Percentiles rank a stretch among this genome's conserved stretches.
Conservation (phyloP, 2,113 vertebrate genomes). For the Daubentonia madagascariensis region DNA sequence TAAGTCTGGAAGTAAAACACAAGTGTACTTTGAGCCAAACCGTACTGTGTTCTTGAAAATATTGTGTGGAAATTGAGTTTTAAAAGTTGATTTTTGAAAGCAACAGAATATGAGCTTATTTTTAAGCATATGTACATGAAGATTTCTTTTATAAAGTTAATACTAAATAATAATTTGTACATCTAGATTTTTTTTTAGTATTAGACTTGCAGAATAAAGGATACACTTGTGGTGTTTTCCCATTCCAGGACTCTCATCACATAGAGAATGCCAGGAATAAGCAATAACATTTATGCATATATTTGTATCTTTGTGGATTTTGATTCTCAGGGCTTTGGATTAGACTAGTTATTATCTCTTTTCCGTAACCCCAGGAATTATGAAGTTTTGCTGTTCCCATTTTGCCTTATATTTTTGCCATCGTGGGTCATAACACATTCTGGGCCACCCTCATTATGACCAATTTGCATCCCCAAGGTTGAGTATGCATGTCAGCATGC, state of each 20-base stretch:
- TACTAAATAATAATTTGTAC: neutral
- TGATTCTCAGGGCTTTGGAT: neutral
- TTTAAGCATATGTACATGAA: neutral
- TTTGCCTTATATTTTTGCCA: neutral
- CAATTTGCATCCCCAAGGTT: neutral
- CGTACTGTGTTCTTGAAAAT: neutral
- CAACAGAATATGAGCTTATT: neutral
- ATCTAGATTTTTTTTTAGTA: neutral
- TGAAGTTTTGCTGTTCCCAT: neutral
- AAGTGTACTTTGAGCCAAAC: neutral
- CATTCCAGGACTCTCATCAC: neutral
- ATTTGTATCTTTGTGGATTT: neutral
- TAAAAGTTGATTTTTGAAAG: neutral
- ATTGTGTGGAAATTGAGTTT: neutral
- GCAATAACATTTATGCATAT: neutral
- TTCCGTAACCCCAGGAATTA: neutral
- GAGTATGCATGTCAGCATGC: neutral
- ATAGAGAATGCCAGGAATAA: neutral
- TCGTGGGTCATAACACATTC: neutral
- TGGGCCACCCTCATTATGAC: neutral
- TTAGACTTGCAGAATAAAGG: neutral
- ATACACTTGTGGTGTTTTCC: neutral
- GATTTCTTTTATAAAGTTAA: neutral
- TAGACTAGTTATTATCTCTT: neutral
- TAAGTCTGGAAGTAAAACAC: neutral